Evolutionary conservation across 2,113 vertebrate species (phyloP), one percentile per base, ranked within the genome.

Genomic region (Xiphorhynchus elegans): DNA sequence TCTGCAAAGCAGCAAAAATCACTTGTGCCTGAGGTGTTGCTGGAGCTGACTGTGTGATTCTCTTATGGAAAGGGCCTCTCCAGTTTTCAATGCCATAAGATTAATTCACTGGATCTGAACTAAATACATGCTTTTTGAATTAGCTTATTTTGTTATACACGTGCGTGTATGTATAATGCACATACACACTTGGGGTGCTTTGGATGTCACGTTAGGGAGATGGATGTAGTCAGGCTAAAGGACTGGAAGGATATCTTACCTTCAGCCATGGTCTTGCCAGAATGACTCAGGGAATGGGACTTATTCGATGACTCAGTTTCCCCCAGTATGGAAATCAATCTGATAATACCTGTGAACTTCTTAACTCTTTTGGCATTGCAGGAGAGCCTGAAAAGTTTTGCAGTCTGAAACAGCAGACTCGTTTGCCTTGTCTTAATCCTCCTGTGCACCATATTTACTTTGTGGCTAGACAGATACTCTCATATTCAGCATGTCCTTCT

Each of bases 381-480:
- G 60, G 47, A 94, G 49, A 90, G 66, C 39, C 76, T 81, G 50
- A 28, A 50, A 80, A 64, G 63, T 72, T 92, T 50, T 90, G 33
- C 72, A 90, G 26, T 67, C 72, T 88, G 67, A 62, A 96, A 73
- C 18, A 52, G 59, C 37, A 88, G 79, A 50, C 63, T 76, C 53
- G 2, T 89, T 78, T 89, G 81, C 70, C 70, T 79, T 72, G 42
- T 63, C 75, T 70, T 93, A 87, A 89, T 92, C 88, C 76, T 90
- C 33, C 53, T 47, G 49, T 86, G 67, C 63, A 53, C 67, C 55
- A 6, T 85, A 89, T 92, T 84, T 94, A 84, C 93, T 96, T 74
- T 93, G 88, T 96, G 95, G 83, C 89, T 92, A 90, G 93, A 92
- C 79, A 93, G 92, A 76, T 66, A n/a, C 85, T 80, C 53, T 87